Base-by-base conservation (phyloP, 2,797 vertebrate genomes). In the Parotocinclus haroldoi region DNA sequence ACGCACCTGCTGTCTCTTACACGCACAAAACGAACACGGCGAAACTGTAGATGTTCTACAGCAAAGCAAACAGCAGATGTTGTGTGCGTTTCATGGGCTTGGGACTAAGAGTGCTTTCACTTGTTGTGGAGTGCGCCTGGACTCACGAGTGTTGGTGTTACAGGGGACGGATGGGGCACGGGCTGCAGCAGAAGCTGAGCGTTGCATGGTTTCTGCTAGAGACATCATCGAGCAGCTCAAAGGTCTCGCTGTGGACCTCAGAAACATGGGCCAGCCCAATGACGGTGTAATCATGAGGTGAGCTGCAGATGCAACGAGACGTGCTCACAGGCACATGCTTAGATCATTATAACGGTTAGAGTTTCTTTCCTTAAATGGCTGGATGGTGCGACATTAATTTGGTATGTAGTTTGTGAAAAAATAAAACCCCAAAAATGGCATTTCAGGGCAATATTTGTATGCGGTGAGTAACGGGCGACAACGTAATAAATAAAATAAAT, bases 271-370 rank as follows among this genome's bases (percentile, higher is more conserved):
- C 50, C 80, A 86, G 7, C 73, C 86, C 6, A 76, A 45, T 9
- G 90, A 91, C 0, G 69, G 42, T 11, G 27, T 90, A 5, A 1
- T 87, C 45, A 81, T 77, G 18, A 87, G 71, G 90, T 90, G 63
- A 74, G 65, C 58, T 13, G 27, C 9, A 4, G 5, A 27, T 27
- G 5, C 27, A 27, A 27, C 5, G 5, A 40, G 7, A 40, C 1
- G 39, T n/a, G 38, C 11, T 37, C 12, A 62, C 17, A 57, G 8
- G 50, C 52, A 27, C 14, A 44, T 12, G 8, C 45, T 16, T 14
- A 48, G 5, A 48, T n/a, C 3, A 48, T 27, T 27, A 27, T 27
- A 27, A 27, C 5, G n/a, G n/a, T n/a, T n/a, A n/a, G n/a, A n/a
- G n/a, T 27, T 27, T 27, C 5, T 27, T 27, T 27, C 5, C 5